Evolutionary conservation across 2,888 invertebrate genomes (phyloP), one percentile per base, ranked within the genome.

Genomic region (Lysandra bellargus): DNA sequence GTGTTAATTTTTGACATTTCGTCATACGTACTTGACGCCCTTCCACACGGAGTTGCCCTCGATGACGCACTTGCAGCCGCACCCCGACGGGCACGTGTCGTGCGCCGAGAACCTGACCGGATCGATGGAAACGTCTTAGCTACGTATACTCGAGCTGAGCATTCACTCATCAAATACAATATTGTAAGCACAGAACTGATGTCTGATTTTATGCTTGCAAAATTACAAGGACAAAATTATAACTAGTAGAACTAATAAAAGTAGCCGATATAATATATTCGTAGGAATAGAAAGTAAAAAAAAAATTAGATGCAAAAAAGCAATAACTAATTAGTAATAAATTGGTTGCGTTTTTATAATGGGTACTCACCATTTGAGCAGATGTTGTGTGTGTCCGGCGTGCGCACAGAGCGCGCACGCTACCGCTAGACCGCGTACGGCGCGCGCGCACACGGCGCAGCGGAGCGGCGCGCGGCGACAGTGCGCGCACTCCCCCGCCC

Each of bases 361-460:
- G 6, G 17, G 17, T 49, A 23, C 82, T 78, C 44, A 92, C 99
- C 99, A 99, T 79, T 96, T 95, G 84, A 96, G 95, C 94, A 99
- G 96, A 90, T 99, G 99, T 78, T 95, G 91, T 2, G 97, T 96
- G 90, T 99, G 99, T 0, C 99, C 99, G 2, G 98, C 99, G 91
- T 99, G 99, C 0, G 98, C 98, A 92, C 99, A 99, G 81, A 96
- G 95, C 79, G 97, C 95, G 90, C 99, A 99, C 84, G 98, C 97
- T 88, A 97, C 97, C 78, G 98, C 97, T 1, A 96, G 96, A 2
- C 97, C 99, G 92, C 97, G 96, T 53, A 99, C 98, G 17, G 98
- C 97, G 82, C 98, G 95, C 86, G 97, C 97, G 91, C 99, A 99
- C 83, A 99, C 92, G 23, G 97, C 95, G 92, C 99, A 99, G 85